Evolutionary conservation across 2,113 vertebrate genomes (phyloP).

Genomic region (Platysternon megacephalum): DNA sequence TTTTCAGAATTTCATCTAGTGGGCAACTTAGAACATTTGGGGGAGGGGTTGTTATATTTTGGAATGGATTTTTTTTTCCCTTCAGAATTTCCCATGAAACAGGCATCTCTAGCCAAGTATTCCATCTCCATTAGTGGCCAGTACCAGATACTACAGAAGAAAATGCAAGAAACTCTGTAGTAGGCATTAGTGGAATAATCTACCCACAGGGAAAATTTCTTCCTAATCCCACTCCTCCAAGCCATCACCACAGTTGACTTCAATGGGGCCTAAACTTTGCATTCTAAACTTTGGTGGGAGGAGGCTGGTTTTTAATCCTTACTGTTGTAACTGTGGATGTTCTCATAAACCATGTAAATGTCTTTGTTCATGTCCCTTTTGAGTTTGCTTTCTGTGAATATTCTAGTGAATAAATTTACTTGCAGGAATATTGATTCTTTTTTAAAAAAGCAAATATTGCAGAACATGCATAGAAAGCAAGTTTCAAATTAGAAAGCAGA

Average conservation of each 20-base stretch:
- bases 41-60: background rate
- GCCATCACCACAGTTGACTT: background rate
- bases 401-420: background rate
- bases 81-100: background rate
- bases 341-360: background rate
- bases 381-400: background rate
- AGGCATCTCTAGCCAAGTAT: too few species aligned
- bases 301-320: background rate
- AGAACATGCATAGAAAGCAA: background rate
- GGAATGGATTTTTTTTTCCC: background rate
- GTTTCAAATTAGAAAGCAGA: background rate
- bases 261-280: background rate
- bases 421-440: background rate
- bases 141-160: background rate
- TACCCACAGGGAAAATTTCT: background rate
- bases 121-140: background rate
- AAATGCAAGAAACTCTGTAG: background rate
- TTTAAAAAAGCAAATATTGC: background rate
- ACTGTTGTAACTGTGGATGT: background rate
- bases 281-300: background rate
- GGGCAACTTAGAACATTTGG: background rate
- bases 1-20: background rate
- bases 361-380: background rate
- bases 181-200: background rate
- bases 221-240: background rate